Conservation (phyloP, 1,140 invertebrate species). For the Meloidogyne floridensis region DNA sequence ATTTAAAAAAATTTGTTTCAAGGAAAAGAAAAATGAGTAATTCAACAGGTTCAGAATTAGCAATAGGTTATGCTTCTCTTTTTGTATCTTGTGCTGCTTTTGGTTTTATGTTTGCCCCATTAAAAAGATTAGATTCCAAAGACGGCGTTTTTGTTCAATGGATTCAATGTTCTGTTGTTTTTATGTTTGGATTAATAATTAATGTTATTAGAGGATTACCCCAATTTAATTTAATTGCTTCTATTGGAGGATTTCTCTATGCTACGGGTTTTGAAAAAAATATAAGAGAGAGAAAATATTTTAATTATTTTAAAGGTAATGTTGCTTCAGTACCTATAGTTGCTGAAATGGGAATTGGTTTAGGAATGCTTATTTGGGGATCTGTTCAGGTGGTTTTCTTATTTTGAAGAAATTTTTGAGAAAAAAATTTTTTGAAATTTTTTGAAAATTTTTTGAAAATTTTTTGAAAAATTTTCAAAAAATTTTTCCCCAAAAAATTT, state of each 20-base stretch:
- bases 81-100: constrained; percentile 53
- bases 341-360: constrained; percentile 38
- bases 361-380: constrained; percentile 46
- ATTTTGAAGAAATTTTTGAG: constrained; percentile 1
- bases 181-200: constrained; percentile 57
- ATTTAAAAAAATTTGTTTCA: not conserved
- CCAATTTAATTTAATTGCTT: constrained; percentile 51
- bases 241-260: constrained; percentile 58
- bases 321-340: constrained; percentile 38
- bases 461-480: no score
- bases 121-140: constrained; percentile 48
- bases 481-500: not conserved
- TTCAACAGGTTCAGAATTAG: constrained; percentile 13
- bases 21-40: constrained; percentile 16
- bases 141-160: constrained; percentile 64
- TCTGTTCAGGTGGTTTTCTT: constrained; percentile 30
- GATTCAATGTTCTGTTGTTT: constrained; percentile 58
- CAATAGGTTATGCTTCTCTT: constrained; percentile 48
- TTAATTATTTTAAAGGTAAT: constrained; percentile 19
- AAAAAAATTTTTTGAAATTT: not conserved
- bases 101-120: constrained; percentile 56
- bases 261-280: constrained; percentile 53
- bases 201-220: constrained; percentile 55
- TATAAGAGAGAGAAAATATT: not conserved
- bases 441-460: no score